Evolutionary conservation across 2,888 invertebrate species (phyloP), one percentile per base, ranked within the genome.

Genomic region (Cheilosia grossa): DNA sequence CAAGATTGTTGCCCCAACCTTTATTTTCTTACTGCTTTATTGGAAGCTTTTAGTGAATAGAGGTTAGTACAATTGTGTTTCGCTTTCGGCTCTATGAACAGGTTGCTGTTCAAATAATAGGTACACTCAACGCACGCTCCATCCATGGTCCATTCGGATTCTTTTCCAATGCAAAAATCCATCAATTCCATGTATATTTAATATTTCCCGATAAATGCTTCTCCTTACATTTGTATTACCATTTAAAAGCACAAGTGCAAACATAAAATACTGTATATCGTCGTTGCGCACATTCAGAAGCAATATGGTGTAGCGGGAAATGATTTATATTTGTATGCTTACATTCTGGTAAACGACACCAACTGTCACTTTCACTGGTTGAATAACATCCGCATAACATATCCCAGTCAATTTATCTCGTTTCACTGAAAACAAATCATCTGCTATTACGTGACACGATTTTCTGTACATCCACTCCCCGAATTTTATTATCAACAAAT

Each of bases 371-470:
- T 83, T 83, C 80, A 83, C 69, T 79, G 40, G 42, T 33, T 56
- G 58, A 10, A 69, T 24, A 74, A 64, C 74, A 83, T 80, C 79
- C 78, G 73, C 73, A 79, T 67, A 64, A 44, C 44, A 64, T 53
- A 83, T 79, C 69, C 58, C 40, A 80, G 74, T 74, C 73, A 64
- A 83, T 80, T 82, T 73, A 79, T 79, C 63, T 67, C 72, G 49
- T 83, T 79, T 83, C 47, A 70, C 83, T 74, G 80, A 53, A 69
- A 74, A 83, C 83, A 83, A 83, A 83, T 83, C 83, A 83, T 83
- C 74, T 80, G 73, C 74, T 58, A 80, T 80, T 83, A 80, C 83
- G 83, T 83, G 83, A 83, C 80, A 79, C 73, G 73, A 79, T 83
- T 79, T 64, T 61, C 56, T 56, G 24, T 51, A 13, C 13, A 10